Evolutionary conservation across 1,140 invertebrate genomes (phyloP).

Genomic region (Lysiphlebus fabarum): DNA sequence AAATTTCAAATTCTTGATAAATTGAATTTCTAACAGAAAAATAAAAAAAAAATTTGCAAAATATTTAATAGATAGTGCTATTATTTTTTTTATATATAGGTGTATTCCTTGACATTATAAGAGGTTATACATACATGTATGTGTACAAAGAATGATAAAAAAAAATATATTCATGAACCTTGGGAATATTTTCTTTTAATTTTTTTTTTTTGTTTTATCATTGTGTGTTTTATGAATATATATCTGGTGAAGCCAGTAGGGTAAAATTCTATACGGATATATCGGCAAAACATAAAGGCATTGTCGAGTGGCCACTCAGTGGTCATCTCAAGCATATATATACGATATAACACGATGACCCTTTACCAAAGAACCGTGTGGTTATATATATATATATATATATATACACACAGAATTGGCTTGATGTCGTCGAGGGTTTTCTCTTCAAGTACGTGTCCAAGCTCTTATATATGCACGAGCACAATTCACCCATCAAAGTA

Average conservation of each 20-base stretch:
- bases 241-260: too few relatives aligned
- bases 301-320: conserved; percentile 21
- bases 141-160: background rate
- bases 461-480: conserved; percentile 1
- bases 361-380: conserved; percentile 9
- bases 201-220: conserved; percentile 1
- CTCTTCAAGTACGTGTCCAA: conserved; percentile 21
- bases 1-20: too few relatives aligned
- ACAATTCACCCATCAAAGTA: background rate
- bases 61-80: too few relatives aligned
- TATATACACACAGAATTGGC: background rate
- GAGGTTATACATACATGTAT: background rate
- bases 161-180: conserved; percentile 3
- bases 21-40: too few relatives aligned
- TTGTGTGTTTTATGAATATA: background rate
- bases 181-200: background rate
- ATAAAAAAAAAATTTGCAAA: too few relatives aligned
- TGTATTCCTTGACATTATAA: background rate
- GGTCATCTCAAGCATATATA: conserved; percentile 9
- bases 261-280: background rate
- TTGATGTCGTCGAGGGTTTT: background rate
- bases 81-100: too few relatives aligned
- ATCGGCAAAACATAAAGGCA: conserved; percentile 27
- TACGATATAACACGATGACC: conserved; percentile 23
- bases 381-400: too few relatives aligned